Base-by-base conservation (phyloP, 2,797 vertebrate genomes). In the Nannoperca obscura region DNA sequence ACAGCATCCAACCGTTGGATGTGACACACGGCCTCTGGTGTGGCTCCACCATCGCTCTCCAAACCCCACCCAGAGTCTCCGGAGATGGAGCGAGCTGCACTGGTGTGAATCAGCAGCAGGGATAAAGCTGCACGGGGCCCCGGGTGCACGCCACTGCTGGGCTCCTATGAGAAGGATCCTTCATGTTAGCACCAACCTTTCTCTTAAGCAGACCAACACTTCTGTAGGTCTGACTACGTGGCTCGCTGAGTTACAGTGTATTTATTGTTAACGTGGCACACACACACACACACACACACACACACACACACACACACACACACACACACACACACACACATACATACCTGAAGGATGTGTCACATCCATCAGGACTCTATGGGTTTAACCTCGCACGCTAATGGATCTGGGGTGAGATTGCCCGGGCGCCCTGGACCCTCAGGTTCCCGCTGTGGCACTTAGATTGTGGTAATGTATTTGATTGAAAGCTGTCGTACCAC, bases 1-100 rank as follows among this genome's bases (percentile, higher is more conserved):
- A 22, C 19, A 75, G 50, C 52, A 53, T 79, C 55, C 47, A 63
- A 64, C 70, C 11, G 40, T 53, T 77, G 63, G 63, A 70, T 36
- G 36, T 84, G 49, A 82, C 72, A 75, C 36, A 36, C 40, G 78
- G 59, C 53, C 30, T 76, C 88, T 85, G 80, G n/a, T 78, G 34
- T 81, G 27, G 10, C 53, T 78, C 63, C 61, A 44, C 38, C 64
- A 69, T 86, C 38, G 59, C 60, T 32, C 49, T 19, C 49, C 62
- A 47, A 36, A 73, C 60, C 30, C 57, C 53, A 44, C 52, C n/a
- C 19, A 30, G 36, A 30, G 36, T 32, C 64, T 40, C 4, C n/a
- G 17, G 49, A 71, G 64, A 74, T 61, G 55, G 64, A 59, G 24
- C 53, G 64, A 44, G 13, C 42, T 63, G 74, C 42, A 59, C 77